A percentile compares a stretch with the other conserved stretches of the same genome.
Evolutionary conservation across 2,113 vertebrate genomes (phyloP).

Genomic region (Carassius carassius): DNA sequence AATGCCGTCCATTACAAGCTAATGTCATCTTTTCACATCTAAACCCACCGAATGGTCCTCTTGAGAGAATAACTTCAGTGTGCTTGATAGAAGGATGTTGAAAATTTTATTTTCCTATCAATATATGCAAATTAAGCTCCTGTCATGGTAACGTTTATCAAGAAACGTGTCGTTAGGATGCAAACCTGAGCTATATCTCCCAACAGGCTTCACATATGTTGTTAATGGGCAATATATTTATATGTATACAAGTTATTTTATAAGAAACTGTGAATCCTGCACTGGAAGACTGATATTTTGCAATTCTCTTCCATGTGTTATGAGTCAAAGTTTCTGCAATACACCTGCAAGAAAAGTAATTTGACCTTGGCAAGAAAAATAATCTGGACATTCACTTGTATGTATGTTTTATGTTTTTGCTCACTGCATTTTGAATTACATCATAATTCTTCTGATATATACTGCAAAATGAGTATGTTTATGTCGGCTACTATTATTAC

Average conservation of each 20-base stretch:
- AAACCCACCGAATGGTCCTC: background rate
- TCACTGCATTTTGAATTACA: background rate
- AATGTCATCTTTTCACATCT: slow-evolving; percentile 63
- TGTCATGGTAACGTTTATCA: slow-evolving; percentile 9
- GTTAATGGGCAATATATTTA: background rate
- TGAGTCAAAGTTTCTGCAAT: slow-evolving; percentile 75
- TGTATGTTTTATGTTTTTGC: slow-evolving; percentile 10
- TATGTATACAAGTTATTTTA: background rate
- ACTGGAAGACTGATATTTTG: slow-evolving; percentile 72
- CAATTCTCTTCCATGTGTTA: slow-evolving; percentile 75
- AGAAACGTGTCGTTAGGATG: slow-evolving; percentile 10
- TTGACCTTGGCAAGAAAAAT: slow-evolving; percentile 19
- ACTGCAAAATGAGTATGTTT: background rate
- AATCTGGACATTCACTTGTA: background rate
- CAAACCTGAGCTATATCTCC: background rate
- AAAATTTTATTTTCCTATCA: slow-evolving; percentile 22
- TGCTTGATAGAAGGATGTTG: slow-evolving; percentile 5
- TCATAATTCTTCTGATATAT: background rate
- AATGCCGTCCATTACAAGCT: slow-evolving; percentile 90
- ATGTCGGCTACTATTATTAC: too few relatives aligned
- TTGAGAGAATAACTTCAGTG: background rate
- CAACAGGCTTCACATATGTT: background rate
- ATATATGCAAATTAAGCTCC: background rate
- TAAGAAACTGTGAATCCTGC: slow-evolving; percentile 76
- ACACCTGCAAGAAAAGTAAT: slow-evolving; percentile 20